Percentiles rank a stretch among this genome's conserved stretches.
phyloP scores from a whole-genome alignment of 1,140 invertebrate species.

The Calliphora vicina region DNA sequence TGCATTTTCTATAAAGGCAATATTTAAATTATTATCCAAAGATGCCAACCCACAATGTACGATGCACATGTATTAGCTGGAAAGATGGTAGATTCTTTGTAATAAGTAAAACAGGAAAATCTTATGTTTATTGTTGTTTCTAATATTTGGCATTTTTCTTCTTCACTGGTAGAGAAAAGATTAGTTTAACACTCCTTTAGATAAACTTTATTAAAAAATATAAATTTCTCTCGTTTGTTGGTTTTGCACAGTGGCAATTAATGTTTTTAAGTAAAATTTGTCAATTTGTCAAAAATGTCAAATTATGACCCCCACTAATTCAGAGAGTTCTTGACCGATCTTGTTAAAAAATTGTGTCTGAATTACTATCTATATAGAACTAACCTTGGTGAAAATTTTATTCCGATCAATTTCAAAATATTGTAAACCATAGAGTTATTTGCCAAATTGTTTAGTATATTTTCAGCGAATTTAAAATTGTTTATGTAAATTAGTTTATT shows the following conservation, averaged over 20 bases:
- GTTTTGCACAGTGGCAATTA: background rate
- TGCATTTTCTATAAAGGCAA: background rate
- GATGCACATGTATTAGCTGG: background rate
- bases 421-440: too few species aligned
- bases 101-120: background rate
- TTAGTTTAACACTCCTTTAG: conserved; percentile 4
- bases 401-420: too few species aligned
- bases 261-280: too few species aligned
- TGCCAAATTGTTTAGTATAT: too few species aligned
- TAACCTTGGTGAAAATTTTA: too few species aligned
- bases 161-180: background rate
- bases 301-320: too few species aligned
- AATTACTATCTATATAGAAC: too few species aligned
- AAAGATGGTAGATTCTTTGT: background rate
- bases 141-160: background rate
- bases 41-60: background rate
- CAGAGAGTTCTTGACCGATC: too few species aligned
- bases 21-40: background rate
- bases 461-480: too few species aligned
- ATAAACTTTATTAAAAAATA: conserved; percentile 11
- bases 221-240: background rate
- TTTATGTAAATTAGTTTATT: too few species aligned
- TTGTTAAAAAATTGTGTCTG: too few species aligned
- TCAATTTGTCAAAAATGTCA: too few species aligned
- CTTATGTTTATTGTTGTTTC: background rate